Conservation (phyloP, 1,140 invertebrate species). For the Drosophila leontia region DNA sequence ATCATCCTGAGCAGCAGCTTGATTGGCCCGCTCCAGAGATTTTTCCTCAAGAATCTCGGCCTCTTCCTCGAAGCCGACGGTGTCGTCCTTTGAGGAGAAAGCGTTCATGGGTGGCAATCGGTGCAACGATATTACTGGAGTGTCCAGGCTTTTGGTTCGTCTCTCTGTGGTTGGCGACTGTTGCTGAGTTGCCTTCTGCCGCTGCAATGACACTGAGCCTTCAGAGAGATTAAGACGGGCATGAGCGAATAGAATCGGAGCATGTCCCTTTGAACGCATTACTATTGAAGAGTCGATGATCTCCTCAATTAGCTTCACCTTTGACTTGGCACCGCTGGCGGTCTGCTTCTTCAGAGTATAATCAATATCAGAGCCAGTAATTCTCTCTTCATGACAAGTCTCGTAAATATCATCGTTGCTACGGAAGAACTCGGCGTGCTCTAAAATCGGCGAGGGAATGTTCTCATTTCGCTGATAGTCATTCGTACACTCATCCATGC, state of each 20-base stretch:
- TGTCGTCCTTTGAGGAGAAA: conserved; percentile 95
- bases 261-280: conserved; percentile 88
- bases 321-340: conserved; percentile 66
- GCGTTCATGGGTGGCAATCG: conserved; percentile 92
- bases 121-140: conserved; percentile 92
- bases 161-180: conserved; percentile 90
- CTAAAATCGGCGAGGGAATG: conserved; percentile 87
- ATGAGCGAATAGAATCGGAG: conserved; percentile 91
- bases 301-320: conserved; percentile 82
- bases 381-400: conserved; percentile 81
- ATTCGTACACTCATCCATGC: conserved; percentile 85
- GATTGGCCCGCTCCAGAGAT: conserved; percentile 73
- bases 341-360: conserved; percentile 83
- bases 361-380: conserved; percentile 75
- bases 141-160: conserved; percentile 92
- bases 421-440: conserved; percentile 87
- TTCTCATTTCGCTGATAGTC: conserved; percentile 87
- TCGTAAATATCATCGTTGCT: conserved; percentile 86
- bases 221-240: conserved; percentile 92
- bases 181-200: conserved; percentile 89
- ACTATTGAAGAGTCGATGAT: conserved; percentile 84
- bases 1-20: conserved; percentile 53
- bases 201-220: conserved; percentile 90
- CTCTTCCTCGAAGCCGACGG: conserved; percentile 89
- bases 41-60: conserved; percentile 88